Percentiles rank a stretch among this genome's conserved stretches.
Evolutionary conservation across 2,888 invertebrate genomes (phyloP).

Genomic region (Scelioninae gen. 1): DNA sequence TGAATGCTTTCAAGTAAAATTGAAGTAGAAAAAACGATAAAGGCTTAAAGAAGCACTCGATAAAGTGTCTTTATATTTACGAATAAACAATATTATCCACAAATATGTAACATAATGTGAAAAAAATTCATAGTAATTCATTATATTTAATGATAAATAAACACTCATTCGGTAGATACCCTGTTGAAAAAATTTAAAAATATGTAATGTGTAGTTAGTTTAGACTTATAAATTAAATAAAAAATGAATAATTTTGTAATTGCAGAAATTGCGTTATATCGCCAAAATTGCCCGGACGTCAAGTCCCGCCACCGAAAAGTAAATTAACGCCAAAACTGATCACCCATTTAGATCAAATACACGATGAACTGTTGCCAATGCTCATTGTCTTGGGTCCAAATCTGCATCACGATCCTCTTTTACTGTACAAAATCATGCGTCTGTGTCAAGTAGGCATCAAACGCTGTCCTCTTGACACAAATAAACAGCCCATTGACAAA

Average conservation of each 20-base stretch:
- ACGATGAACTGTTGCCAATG: constrained; percentile 93
- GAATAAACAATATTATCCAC: no score
- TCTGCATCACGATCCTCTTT: constrained; percentile 92
- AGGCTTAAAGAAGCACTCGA: no score
- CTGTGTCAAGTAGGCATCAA: constrained; percentile 83
- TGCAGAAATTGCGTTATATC: constrained; percentile 90
- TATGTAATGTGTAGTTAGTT: no score
- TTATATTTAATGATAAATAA: no score
- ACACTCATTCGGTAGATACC: no score
- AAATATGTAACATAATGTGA: no score
- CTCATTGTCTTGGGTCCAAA: constrained; percentile 94
- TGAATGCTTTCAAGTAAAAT: no score
- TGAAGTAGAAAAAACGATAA: no score
- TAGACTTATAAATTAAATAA: no score
- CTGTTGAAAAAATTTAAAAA: no score
- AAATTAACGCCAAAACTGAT: constrained; percentile 88
- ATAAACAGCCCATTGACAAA: constrained; percentile 79
- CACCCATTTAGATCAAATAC: constrained; percentile 89
- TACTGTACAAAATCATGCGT: constrained; percentile 93
- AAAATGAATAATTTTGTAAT: constrained; percentile 65
- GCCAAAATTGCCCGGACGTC: constrained; percentile 87
- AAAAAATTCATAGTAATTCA: no score
- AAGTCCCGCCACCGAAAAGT: constrained; percentile 85
- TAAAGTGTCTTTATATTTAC: no score
- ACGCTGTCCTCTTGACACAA: constrained; percentile 79